These are phyloP conservation scores for Dendrolimus punctatus DNA, from an alignment of 1,140 invertebrate species.

Conservation along the genomic window DNA sequence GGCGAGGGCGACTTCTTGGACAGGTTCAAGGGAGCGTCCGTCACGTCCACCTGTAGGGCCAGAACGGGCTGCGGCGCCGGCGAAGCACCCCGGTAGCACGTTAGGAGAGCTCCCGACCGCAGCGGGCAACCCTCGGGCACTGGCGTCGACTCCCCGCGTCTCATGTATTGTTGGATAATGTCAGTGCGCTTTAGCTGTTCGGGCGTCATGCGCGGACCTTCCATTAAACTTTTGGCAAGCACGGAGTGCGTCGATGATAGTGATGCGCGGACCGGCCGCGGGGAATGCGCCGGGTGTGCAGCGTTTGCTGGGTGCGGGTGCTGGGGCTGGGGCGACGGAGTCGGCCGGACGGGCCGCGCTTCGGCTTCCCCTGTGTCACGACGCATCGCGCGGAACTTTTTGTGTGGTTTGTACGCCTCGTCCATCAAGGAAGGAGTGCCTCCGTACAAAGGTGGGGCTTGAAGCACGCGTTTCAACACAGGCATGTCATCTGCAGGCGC, in stretches of 20 bases:
- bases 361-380: constrained; percentile 86
- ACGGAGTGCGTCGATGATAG: constrained; percentile 90
- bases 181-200: constrained; percentile 92
- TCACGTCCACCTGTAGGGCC: constrained; percentile 85
- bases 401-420: constrained; percentile 95
- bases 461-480: constrained; percentile 90
- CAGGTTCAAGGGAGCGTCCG: constrained; percentile 86
- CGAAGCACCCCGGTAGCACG: constrained; percentile 62
- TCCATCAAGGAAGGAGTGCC: constrained; percentile 92
- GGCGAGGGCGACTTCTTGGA: constrained; percentile 91
- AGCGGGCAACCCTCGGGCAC: constrained; percentile 43
- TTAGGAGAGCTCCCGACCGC: constrained; percentile 31
- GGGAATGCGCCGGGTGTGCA: constrained; percentile 69
- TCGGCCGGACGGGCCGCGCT: constrained; percentile 38
- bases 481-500: constrained; percentile 91
- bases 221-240: constrained; percentile 89
- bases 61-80: constrained; percentile 63
- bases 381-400: constrained; percentile 90
- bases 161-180: constrained; percentile 91
- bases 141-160: constrained; percentile 76
- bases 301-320: constrained; percentile 63
- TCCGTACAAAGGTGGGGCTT: constrained; percentile 89
- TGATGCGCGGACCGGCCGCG: constrained; percentile 58
- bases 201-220: constrained; percentile 89
- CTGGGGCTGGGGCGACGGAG: constrained; percentile 58